A percentile compares a stretch with the other conserved stretches of the same genome.
Evolutionary conservation across 2,888 invertebrate species (phyloP).

Genomic region (Athrips mouffetella): DNA sequence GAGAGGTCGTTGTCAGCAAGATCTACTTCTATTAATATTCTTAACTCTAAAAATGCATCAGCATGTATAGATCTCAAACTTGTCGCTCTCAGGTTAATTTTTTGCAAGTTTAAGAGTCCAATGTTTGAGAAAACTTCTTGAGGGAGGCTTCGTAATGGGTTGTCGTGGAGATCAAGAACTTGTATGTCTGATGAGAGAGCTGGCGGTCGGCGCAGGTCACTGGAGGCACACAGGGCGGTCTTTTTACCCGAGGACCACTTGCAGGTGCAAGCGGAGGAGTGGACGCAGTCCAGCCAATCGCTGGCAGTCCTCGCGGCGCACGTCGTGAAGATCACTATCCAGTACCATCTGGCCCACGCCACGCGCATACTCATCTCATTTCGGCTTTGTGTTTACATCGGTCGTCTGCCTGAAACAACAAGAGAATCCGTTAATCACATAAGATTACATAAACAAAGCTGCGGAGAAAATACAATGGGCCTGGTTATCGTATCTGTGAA

Average conservation of each 20-base stretch:
- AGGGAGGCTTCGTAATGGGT: slow-evolving; percentile 85
- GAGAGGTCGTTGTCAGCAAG: slow-evolving; percentile 89
- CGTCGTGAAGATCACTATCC: slow-evolving; percentile 72
- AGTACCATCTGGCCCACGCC: slow-evolving; percentile 77
- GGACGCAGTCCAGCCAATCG: slow-evolving; percentile 94
- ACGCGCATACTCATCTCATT: slow-evolving; percentile 78
- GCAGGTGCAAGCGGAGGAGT: slow-evolving; percentile 89
- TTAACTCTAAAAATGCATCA: slow-evolving; percentile 91
- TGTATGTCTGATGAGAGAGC: slow-evolving; percentile 76
- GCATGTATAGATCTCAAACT: slow-evolving; percentile 86
- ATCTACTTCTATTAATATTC: slow-evolving; percentile 92
- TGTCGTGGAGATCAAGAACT: slow-evolving; percentile 89
- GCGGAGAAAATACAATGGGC: slow-evolving; percentile 35
- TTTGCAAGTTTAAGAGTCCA: slow-evolving; percentile 90
- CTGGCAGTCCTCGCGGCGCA: slow-evolving; percentile 72
- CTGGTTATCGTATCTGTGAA: slow-evolving; percentile 27
- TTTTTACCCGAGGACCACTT: slow-evolving; percentile 96
- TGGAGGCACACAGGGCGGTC: slow-evolving; percentile 90
- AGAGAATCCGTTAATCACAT: slow-evolving; percentile 48
- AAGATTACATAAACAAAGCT: slow-evolving; percentile 48
- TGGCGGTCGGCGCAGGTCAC: slow-evolving; percentile 88
- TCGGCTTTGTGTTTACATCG: slow-evolving; percentile 71
- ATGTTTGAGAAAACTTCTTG: slow-evolving; percentile 88
- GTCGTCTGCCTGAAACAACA: slow-evolving; percentile 73
- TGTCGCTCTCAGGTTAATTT: slow-evolving; percentile 87